phyloP scores from a whole-genome alignment of 2,797 vertebrate species.

The Pterois miles region DNA sequence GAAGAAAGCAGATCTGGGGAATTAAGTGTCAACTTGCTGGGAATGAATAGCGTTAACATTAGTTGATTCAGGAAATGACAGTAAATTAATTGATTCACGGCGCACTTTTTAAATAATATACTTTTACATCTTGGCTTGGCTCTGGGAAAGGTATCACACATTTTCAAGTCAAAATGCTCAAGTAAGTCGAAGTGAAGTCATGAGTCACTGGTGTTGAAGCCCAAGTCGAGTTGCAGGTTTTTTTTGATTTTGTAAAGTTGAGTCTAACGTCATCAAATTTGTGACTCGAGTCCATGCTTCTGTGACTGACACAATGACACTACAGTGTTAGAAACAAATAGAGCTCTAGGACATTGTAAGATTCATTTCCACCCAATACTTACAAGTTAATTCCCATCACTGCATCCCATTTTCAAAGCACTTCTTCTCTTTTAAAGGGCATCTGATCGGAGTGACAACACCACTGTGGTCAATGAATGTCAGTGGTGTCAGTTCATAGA shows the following conservation, averaged over 20 bases:
- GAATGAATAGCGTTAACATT: no score
- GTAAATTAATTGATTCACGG: background rate
- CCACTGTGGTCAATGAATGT: constrained; percentile 20
- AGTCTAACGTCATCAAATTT: background rate
- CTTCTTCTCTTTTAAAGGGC: constrained; percentile 14
- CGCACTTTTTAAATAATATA: background rate
- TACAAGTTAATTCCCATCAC: background rate
- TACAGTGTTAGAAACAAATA: background rate
- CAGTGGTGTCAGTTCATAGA: constrained; percentile 38
- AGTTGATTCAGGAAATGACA: no score
- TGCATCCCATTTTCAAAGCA: constrained; percentile 16
- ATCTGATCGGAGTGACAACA: constrained; percentile 14
- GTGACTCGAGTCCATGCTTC: background rate
- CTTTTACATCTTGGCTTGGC: background rate
- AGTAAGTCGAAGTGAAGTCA: no score
- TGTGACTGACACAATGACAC: background rate
- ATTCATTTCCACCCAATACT: constrained; percentile 1
- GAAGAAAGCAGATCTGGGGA: background rate
- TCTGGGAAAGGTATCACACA: background rate
- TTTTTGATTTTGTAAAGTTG: background rate
- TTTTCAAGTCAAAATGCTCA: background rate
- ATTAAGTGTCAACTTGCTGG: no score
- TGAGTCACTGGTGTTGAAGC: no score
- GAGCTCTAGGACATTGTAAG: background rate
- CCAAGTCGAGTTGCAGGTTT: no score